Conservation (phyloP, 1,140 invertebrate genomes). For the Acromyrmex heyeri region DNA sequence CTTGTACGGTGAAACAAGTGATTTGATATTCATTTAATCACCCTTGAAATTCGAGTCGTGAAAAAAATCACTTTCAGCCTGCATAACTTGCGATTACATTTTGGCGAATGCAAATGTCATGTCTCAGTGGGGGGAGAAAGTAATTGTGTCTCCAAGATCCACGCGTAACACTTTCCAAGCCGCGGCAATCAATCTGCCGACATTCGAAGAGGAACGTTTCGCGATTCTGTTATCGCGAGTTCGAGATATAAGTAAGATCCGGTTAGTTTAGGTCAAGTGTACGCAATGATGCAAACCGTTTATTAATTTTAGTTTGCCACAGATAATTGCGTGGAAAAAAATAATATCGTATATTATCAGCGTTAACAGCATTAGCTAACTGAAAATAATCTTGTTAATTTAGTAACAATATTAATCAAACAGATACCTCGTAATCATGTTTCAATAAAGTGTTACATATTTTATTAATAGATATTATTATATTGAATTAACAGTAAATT, state of each 20-base stretch:
- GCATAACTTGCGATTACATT: conserved; percentile 5
- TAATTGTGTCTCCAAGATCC: conserved; percentile 15
- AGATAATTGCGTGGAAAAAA: neutral
- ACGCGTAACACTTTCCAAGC: conserved; percentile 3
- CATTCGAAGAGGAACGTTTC: neutral
- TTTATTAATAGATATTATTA: too few species aligned
- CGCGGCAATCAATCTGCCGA: neutral
- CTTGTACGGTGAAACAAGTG: neutral
- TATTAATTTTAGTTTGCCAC: neutral
- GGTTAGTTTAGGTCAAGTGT: neutral
- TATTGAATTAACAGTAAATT: too few species aligned
- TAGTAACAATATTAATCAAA: too few species aligned
- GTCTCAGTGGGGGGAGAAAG: neutral
- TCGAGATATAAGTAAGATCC: neutral
- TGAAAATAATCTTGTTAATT: too few species aligned
- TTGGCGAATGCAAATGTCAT: neutral
- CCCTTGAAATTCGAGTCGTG: conserved; percentile 56
- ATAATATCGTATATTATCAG: too few species aligned
- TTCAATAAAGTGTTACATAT: too few species aligned
- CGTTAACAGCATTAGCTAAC: too few species aligned
- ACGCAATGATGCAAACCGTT: neutral
- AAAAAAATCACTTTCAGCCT: neutral
- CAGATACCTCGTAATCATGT: too few species aligned
- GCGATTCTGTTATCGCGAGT: neutral
- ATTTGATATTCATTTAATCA: conserved; percentile 59